These are phyloP conservation scores for Pangasianodon hypophthalmus DNA, from an alignment of 2,113 vertebrate species.

Conservation along the genomic window DNA sequence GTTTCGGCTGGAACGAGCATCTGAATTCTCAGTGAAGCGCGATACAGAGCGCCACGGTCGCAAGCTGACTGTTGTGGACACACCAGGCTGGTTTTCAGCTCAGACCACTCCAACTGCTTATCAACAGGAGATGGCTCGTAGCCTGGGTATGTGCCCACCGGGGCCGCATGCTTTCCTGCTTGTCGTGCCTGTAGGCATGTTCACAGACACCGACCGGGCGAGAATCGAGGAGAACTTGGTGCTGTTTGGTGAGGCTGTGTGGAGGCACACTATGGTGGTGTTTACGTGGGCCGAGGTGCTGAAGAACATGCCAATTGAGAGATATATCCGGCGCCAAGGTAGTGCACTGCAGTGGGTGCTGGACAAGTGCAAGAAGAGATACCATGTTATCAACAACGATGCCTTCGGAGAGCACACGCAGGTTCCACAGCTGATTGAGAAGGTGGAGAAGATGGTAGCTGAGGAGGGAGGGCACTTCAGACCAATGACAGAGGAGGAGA, in stretches of 20 bases:
- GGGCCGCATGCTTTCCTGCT: conserved; percentile 78
- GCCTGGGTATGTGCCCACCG: conserved; percentile 67
- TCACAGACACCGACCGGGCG: conserved; percentile 71
- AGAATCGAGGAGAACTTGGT: conserved; percentile 74
- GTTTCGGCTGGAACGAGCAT: conserved; percentile 73
- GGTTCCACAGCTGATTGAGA: conserved; percentile 68
- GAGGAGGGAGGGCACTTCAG: conserved; percentile 68
- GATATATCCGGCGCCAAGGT: conserved; percentile 76
- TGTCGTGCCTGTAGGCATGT: conserved; percentile 76
- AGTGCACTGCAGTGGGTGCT: conserved; percentile 73
- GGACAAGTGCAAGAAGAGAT: conserved; percentile 73
- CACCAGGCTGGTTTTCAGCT: conserved; percentile 77
- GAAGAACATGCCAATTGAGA: conserved; percentile 71
- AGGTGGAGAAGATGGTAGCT: conserved; percentile 73
- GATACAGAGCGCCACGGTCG: conserved; percentile 65
- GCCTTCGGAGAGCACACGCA: conserved; percentile 73
- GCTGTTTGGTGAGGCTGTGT: conserved; percentile 71
- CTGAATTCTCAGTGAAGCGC: conserved; percentile 76
- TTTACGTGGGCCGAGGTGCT: conserved; percentile 76
- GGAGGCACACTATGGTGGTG: conserved; percentile 74
- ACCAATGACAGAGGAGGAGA: conserved; percentile 51
- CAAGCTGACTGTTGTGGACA: conserved; percentile 74
- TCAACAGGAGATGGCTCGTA: conserved; percentile 71
- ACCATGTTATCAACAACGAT: conserved; percentile 75
- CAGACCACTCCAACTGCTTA: conserved; percentile 72